Evolutionary conservation across 2,113 vertebrate species (phyloP).

Genomic region (Taxidea taxus): DNA sequence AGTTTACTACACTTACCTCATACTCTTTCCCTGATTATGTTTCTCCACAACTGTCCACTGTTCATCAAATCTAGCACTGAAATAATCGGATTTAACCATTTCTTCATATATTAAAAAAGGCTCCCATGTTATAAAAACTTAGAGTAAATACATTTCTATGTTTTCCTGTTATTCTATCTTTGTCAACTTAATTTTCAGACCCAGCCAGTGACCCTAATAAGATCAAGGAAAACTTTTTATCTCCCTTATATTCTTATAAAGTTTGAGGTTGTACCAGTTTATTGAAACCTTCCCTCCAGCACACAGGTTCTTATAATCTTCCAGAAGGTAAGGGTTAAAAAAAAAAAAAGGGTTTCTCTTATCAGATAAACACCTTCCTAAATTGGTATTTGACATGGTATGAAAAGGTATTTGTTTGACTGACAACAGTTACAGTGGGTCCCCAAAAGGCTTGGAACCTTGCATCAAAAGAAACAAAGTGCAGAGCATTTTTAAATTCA

Average conservation of each 20-base stretch:
- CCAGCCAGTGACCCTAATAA: not conserved
- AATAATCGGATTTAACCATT: not conserved
- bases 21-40: not conserved
- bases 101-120: not conserved
- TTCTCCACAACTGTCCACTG: not conserved
- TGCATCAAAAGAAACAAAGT: slow-evolving; percentile 46
- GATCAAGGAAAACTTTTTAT: not conserved
- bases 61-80: not conserved
- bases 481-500: slow-evolving; percentile 37
- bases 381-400: slow-evolving; percentile 1
- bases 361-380: slow-evolving; percentile 25
- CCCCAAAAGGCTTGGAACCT: slow-evolving; percentile 49
- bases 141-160: not conserved
- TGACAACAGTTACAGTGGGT: slow-evolving; percentile 49
- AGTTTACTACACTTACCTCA: not conserved
- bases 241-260: not conserved
- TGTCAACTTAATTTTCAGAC: not conserved
- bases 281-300: not conserved
- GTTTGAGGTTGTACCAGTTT: not conserved
- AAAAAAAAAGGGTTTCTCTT: not conserved
- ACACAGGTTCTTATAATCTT: slow-evolving; percentile 10
- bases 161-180: not conserved
- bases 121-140: not conserved
- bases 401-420: slow-evolving; percentile 52
- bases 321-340: not conserved